Conservation (phyloP, 2,888 invertebrate genomes). For the Lordiphosa fenestrarum region DNA sequence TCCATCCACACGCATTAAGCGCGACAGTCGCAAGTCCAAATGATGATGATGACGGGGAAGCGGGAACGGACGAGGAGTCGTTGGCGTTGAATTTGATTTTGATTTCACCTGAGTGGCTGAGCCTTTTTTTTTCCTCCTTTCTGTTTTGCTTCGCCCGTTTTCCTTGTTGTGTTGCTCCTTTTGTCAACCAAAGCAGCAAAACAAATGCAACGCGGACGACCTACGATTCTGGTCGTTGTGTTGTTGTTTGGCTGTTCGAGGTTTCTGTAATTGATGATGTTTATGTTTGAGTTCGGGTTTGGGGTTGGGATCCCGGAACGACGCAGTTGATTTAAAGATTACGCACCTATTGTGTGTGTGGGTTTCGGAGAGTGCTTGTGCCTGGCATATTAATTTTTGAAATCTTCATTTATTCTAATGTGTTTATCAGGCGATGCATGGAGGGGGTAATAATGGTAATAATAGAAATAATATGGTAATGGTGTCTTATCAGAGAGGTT, state of each 20-base stretch:
- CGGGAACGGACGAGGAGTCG: constrained; percentile 21
- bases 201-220: constrained; percentile 49
- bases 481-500: neutral
- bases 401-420: constrained; percentile 70
- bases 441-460: constrained; percentile 28
- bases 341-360: constrained; percentile 72
- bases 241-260: constrained; percentile 39
- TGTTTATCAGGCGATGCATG: constrained; percentile 50
- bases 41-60: constrained; percentile 54
- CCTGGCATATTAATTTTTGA: constrained; percentile 60
- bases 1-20: constrained; percentile 72
- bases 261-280: constrained; percentile 72
- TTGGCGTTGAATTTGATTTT: constrained; percentile 74
- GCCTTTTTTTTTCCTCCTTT: constrained; percentile 25
- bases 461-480: constrained; percentile 27
- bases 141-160: constrained; percentile 7
- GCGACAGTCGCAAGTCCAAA: constrained; percentile 73
- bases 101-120: constrained; percentile 71
- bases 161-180: constrained; percentile 22
- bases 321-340: constrained; percentile 68
- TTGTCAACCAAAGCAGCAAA: constrained; percentile 60
- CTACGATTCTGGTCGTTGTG: constrained; percentile 56
- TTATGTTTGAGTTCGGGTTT: constrained; percentile 48
- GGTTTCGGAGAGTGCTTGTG: constrained; percentile 54
- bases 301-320: constrained; percentile 29